Evolutionary conservation across 2,797 vertebrate species (phyloP).

Genomic region (Numenius phaeopus): DNA sequence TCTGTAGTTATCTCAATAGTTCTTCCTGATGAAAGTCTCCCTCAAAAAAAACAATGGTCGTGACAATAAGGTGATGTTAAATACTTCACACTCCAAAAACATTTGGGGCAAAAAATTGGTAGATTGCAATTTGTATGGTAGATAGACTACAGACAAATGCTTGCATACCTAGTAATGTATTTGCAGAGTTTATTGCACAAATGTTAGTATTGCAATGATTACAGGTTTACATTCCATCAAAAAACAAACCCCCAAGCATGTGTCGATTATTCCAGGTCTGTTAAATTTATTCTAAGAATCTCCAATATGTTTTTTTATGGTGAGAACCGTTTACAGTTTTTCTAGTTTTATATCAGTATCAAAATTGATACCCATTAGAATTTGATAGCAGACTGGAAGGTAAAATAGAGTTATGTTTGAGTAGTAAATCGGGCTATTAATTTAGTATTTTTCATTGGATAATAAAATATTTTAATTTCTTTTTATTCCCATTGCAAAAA

Average conservation of each 20-base stretch:
- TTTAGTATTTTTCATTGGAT: conserved; percentile 12
- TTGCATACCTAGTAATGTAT: not conserved
- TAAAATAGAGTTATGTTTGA: not conserved
- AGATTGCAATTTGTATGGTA: not conserved
- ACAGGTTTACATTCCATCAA: not conserved
- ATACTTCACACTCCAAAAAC: not conserved
- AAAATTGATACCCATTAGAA: conserved; percentile 17
- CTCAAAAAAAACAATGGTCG: not conserved
- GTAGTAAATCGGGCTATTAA: conserved; percentile 18
- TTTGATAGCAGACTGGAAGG: not conserved
- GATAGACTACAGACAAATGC: not conserved
- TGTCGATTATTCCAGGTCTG: not conserved
- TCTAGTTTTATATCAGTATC: not conserved
- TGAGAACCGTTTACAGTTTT: not conserved
- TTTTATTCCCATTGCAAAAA: not conserved
- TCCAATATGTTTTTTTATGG: not conserved
- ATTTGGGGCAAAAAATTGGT: not conserved
- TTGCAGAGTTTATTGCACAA: not conserved
- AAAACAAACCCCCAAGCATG: not conserved
- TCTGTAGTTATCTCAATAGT: not conserved
- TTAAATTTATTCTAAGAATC: not conserved
- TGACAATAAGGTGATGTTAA: not conserved
- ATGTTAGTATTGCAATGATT: not conserved
- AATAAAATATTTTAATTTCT: conserved; percentile 8
- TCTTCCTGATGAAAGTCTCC: not conserved